A percentile compares a stretch with the other conserved stretches of the same genome.
Conservation (phyloP, 1,140 invertebrate species). For the Papilio machaon region DNA sequence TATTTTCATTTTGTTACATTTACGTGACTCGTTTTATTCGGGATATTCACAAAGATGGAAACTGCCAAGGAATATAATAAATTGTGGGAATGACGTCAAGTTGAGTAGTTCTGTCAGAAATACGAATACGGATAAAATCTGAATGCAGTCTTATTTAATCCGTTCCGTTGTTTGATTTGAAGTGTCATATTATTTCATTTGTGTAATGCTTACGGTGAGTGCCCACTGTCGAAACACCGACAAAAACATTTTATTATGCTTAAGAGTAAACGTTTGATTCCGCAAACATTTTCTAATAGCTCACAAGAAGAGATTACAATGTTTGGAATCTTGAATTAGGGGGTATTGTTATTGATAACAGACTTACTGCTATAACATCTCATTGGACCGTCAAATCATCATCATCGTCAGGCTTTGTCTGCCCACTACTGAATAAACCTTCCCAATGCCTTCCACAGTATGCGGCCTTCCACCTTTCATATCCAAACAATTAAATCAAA, state of each 20-base stretch:
- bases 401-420: too few species aligned
- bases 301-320: too few species aligned
- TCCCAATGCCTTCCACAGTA: too few species aligned
- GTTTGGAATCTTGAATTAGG: too few species aligned
- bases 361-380: too few species aligned
- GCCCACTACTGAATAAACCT: too few species aligned
- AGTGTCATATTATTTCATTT: not conserved
- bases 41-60: not conserved
- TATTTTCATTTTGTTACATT: slow-evolving; percentile 3
- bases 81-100: slow-evolving; percentile 4
- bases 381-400: too few species aligned
- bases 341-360: too few species aligned
- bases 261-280: too few species aligned
- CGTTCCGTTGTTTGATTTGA: not conserved
- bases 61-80: slow-evolving; percentile 7
- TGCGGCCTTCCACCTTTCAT: too few species aligned
- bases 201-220: not conserved
- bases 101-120: not conserved
- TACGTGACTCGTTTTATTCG: not conserved
- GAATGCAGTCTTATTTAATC: not conserved
- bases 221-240: not conserved
- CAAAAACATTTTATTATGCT: too few species aligned
- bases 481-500: not conserved
- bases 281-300: too few species aligned
- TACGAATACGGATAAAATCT: not conserved